Evolutionary conservation across 2,888 invertebrate species (phyloP).

Genomic region (Agrilus mali): DNA sequence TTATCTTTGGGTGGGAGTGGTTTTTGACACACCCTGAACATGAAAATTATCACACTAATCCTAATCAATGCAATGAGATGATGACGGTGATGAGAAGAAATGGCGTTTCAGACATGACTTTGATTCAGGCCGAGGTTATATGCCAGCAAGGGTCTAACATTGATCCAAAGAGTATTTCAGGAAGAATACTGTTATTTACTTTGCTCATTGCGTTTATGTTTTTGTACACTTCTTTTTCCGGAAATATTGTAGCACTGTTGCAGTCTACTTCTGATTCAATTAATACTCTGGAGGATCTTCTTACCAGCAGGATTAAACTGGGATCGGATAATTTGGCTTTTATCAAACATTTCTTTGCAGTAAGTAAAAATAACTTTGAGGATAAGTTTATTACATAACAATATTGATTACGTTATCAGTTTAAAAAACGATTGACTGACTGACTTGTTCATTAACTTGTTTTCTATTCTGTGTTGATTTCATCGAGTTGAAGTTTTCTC

Average conservation of each 20-base stretch:
- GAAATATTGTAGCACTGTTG: slow-evolving; percentile 53
- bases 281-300: slow-evolving; percentile 39
- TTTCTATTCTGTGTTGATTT: no score
- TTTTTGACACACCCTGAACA: slow-evolving; percentile 14
- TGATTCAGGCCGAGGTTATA: slow-evolving; percentile 36
- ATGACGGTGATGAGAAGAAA: slow-evolving; percentile 14
- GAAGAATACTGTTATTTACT: slow-evolving; percentile 30
- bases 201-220: slow-evolving; percentile 36
- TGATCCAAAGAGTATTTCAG: slow-evolving; percentile 35
- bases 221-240: slow-evolving; percentile 52
- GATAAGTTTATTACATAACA: background rate
- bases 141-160: slow-evolving; percentile 37
- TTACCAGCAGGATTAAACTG: slow-evolving; percentile 44
- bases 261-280: slow-evolving; percentile 50
- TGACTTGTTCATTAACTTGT: no score
- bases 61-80: background rate
- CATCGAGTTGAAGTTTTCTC: no score
- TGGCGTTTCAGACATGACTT: slow-evolving; percentile 20
- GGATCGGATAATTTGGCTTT: slow-evolving; percentile 47
- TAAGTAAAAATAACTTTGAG: slow-evolving; percentile 23
- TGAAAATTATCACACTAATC: slow-evolving; percentile 6
- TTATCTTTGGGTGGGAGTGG: slow-evolving; percentile 24
- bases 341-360: slow-evolving; percentile 48
- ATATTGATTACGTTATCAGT: no score
- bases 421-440: no score